A percentile compares a stretch with the other conserved stretches of the same genome.
Conservation (phyloP, 2,797 vertebrate genomes). For the Chaetophractus vellerosus region DNA sequence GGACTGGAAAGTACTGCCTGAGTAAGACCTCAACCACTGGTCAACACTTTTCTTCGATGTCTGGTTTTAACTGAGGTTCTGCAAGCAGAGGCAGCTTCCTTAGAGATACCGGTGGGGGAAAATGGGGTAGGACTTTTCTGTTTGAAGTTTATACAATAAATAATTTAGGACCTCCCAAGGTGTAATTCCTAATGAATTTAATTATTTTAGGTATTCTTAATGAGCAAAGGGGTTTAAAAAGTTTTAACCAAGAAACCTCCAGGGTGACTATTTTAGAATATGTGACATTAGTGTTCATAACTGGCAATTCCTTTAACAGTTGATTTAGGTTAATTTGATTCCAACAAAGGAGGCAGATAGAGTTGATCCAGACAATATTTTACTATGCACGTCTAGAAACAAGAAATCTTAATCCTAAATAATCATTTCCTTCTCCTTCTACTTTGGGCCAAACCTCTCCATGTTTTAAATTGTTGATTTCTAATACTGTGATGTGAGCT, state of each 20-base stretch:
- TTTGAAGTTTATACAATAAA: slow-evolving; percentile 68
- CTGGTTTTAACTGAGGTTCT: background rate
- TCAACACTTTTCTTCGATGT: background rate
- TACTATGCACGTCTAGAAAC: slow-evolving; percentile 70
- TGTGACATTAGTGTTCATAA: slow-evolving; percentile 48
- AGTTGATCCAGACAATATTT: slow-evolving; percentile 77
- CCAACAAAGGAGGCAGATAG: slow-evolving; percentile 78
- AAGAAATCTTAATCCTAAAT: slow-evolving; percentile 74
- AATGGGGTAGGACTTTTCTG: background rate
- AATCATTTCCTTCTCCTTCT: slow-evolving; percentile 77
- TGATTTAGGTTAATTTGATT: slow-evolving; percentile 77
- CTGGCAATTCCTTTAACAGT: slow-evolving; percentile 61
- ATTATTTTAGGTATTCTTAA: slow-evolving; percentile 67
- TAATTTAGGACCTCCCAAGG: slow-evolving; percentile 42
- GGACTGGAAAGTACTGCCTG: background rate
- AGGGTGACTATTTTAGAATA: slow-evolving; percentile 63
- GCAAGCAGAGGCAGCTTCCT: slow-evolving; percentile 20
- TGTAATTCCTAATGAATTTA: slow-evolving; percentile 63
- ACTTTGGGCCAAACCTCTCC: slow-evolving; percentile 18
- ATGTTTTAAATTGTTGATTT: slow-evolving; percentile 64
- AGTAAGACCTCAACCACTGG: background rate
- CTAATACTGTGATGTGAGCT: slow-evolving; percentile 9
- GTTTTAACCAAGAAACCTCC: slow-evolving; percentile 59
- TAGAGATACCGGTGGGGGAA: background rate
- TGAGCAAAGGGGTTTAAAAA: slow-evolving; percentile 64